Evolutionary conservation across 2,888 invertebrate species (phyloP).

Genomic region (Nemurella pictetii): DNA sequence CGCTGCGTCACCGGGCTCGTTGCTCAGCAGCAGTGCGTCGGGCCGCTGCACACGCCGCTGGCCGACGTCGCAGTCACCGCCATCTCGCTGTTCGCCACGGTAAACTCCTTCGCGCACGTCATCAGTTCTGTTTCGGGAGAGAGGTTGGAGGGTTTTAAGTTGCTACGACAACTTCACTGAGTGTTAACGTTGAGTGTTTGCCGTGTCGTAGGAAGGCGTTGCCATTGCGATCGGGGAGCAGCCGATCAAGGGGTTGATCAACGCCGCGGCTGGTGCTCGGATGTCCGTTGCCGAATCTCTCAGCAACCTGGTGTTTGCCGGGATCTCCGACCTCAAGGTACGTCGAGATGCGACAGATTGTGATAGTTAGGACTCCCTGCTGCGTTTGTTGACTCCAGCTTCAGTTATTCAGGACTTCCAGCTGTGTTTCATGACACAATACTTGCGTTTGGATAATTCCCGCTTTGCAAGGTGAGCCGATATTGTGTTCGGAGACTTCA

Average conservation of each 20-base stretch:
- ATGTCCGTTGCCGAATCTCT: slow-evolving; percentile 94
- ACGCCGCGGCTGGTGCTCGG: slow-evolving; percentile 84
- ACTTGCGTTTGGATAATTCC: too few relatives aligned
- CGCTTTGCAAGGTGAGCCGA: too few relatives aligned
- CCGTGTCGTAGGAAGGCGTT: slow-evolving; percentile 66
- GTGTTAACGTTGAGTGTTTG: neutral
- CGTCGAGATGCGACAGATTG: too few relatives aligned
- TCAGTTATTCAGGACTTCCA: too few relatives aligned
- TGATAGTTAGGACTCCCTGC: too few relatives aligned
- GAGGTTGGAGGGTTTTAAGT: too few relatives aligned
- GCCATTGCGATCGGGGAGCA: slow-evolving; percentile 97
- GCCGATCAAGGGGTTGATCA: slow-evolving; percentile 88
- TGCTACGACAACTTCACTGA: slow-evolving; percentile 1
- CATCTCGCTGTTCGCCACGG: slow-evolving; percentile 77
- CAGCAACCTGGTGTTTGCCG: slow-evolving; percentile 85
- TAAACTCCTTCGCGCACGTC: slow-evolving; percentile 48
- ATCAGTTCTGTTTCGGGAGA: too few relatives aligned
- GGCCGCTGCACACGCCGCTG: slow-evolving; percentile 93
- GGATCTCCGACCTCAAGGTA: slow-evolving; percentile 59
- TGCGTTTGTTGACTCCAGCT: too few relatives aligned
- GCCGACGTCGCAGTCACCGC: slow-evolving; percentile 93
- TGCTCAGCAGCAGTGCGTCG: slow-evolving; percentile 98
- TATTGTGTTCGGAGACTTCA: too few relatives aligned
- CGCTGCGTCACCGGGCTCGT: slow-evolving; percentile 93
- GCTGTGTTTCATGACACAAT: too few relatives aligned